These are phyloP conservation scores for Ambastaia sidthimunki DNA, from an alignment of 2,797 vertebrate genomes.

Conservation along the genomic window DNA sequence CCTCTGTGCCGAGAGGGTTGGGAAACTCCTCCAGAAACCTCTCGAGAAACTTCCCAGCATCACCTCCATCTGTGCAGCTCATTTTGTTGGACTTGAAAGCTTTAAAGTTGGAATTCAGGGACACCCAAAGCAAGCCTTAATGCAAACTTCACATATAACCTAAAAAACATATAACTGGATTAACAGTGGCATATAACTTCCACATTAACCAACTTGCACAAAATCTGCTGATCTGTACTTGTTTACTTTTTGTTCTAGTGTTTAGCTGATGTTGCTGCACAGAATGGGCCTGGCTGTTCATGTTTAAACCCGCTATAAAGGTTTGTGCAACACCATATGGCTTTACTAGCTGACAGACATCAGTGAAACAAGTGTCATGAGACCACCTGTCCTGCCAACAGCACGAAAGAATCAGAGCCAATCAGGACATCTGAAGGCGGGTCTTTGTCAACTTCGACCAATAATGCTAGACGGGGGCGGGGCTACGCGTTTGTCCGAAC, in stretches of 20 bases:
- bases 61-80: conserved; percentile 60
- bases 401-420: not conserved
- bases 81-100: conserved; percentile 41
- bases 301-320: no score
- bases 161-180: not conserved
- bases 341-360: no score
- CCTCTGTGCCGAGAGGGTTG: conserved; percentile 71
- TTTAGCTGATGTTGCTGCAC: no score
- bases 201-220: not conserved
- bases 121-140: not conserved
- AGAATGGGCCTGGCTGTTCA: no score
- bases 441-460: not conserved
- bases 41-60: conserved; percentile 69
- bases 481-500: not conserved
- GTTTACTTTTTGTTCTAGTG: no score
- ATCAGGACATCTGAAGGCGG: not conserved
- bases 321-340: no score
- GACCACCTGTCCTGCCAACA: no score
- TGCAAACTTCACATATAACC: conserved; percentile 8
- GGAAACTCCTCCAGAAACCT: conserved; percentile 81
- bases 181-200: not conserved
- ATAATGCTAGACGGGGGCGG: not conserved
- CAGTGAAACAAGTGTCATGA: no score
- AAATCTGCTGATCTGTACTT: not conserved
- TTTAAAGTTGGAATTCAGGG: not conserved